These are phyloP conservation scores for Oegoconia quadripuncta DNA, from an alignment of 2,888 invertebrate species.

Conservation along the genomic window DNA sequence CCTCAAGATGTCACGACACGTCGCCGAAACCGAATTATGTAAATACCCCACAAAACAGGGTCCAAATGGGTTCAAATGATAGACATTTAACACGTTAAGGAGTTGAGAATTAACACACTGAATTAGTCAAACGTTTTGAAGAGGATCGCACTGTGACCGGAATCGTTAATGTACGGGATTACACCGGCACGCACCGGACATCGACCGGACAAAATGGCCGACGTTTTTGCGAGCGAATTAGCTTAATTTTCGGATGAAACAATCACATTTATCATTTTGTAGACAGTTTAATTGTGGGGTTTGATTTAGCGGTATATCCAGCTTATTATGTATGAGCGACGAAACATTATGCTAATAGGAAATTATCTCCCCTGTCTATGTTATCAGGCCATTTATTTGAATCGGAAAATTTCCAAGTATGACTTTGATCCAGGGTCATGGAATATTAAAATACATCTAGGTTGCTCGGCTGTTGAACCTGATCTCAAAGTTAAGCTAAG, in stretches of 20 bases:
- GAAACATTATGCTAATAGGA: no score
- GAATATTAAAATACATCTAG: no score
- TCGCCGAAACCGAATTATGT: conserved; percentile 19
- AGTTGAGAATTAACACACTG: conserved; percentile 33
- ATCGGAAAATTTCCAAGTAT: no score
- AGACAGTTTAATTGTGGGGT: conserved; percentile 22
- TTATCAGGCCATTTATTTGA: no score
- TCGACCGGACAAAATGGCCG: conserved; percentile 35
- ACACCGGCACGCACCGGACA: conserved; percentile 28
- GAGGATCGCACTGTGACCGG: conserved; percentile 33
- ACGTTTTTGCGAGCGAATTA: conserved; percentile 29
- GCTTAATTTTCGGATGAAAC: conserved; percentile 29
- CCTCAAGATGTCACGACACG: conserved; percentile 11
- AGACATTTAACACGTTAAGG: conserved; percentile 26
- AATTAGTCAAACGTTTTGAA: conserved; percentile 24
- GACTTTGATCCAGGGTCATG: no score
- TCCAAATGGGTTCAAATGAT: conserved; percentile 10
- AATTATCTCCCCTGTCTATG: no score
- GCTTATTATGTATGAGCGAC: background rate
- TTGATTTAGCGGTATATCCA: background rate
- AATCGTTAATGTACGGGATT: conserved; percentile 39
- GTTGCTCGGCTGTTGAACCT: background rate
- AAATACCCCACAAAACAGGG: conserved; percentile 15
- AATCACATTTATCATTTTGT: conserved; percentile 22
- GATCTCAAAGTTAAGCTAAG: background rate